Evolutionary conservation across 2,113 vertebrate species (phyloP).

Genomic region (Cyanoramphus novaezelandiae): DNA sequence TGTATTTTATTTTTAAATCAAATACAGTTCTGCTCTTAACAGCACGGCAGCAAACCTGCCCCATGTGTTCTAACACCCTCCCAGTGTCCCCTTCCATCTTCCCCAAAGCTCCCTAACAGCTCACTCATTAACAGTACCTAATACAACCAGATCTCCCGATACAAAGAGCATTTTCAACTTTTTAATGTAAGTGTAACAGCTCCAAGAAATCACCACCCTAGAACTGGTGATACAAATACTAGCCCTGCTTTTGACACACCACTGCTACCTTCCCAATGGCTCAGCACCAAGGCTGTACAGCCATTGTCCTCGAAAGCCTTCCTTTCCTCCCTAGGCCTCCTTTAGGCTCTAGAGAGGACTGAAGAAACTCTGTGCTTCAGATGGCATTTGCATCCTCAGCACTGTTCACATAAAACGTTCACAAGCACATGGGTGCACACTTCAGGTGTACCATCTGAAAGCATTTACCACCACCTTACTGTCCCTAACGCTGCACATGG

Average conservation of each 20-base stretch:
- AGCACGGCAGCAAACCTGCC: neutral
- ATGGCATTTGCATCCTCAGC: neutral
- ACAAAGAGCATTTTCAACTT: neutral
- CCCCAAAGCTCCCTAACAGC: neutral
- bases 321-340: neutral
- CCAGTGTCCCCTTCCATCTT: neutral
- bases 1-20: neutral
- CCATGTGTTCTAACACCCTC: neutral
- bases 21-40: neutral
- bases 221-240: neutral
- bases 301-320: neutral
- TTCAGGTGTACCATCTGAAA: neutral
- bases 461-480: neutral
- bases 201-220: neutral
- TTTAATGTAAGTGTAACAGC: neutral
- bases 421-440: accelerated
- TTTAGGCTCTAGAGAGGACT: neutral
- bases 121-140: neutral
- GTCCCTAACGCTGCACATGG: neutral
- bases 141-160: neutral
- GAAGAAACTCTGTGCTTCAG: neutral
- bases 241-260: too few relatives aligned
- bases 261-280: neutral
- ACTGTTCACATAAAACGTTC: neutral
- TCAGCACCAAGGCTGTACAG: neutral